Percentiles rank a stretch among this genome's conserved stretches.
Conservation (phyloP, 2,113 vertebrate genomes). For the Leptobrachium ailaonicum region DNA sequence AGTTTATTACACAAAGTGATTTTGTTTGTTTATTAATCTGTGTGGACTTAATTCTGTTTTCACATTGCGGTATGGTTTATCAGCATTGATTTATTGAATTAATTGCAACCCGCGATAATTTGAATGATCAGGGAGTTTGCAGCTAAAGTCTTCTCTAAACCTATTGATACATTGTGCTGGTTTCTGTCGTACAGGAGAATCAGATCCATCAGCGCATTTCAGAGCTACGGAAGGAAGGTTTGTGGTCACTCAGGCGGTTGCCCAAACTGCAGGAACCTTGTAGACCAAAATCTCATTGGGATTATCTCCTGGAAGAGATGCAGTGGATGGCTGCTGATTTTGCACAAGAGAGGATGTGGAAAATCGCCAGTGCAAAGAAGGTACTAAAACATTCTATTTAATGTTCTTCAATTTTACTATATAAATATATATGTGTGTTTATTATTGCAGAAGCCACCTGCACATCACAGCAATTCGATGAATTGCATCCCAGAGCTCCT, state of each 20-base stretch:
- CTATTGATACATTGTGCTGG: not conserved
- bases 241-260: constrained; percentile 88
- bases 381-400: constrained; percentile 58
- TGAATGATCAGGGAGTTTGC: no score
- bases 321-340: constrained; percentile 99
- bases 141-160: not conserved
- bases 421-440: no score
- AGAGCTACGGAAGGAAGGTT: constrained; percentile 88
- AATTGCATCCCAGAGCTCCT: no score
- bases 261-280: constrained; percentile 90
- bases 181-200: constrained; percentile 57
- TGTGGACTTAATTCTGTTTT: no score
- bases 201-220: constrained; percentile 88
- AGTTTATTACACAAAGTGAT: no score
- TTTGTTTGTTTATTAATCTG: no score
- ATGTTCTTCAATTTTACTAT: no score
- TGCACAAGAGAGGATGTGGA: constrained; percentile 95
- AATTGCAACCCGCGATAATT: no score
- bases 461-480: no score
- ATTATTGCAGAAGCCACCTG: no score
- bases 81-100: no score
- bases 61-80: no score
- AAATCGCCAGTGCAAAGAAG: constrained; percentile 94
- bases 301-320: constrained; percentile 97
- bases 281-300: constrained; percentile 93